Evolutionary conservation across 2,797 vertebrate genomes (phyloP).

Genomic region (Mormyrus hasselquistii): DNA sequence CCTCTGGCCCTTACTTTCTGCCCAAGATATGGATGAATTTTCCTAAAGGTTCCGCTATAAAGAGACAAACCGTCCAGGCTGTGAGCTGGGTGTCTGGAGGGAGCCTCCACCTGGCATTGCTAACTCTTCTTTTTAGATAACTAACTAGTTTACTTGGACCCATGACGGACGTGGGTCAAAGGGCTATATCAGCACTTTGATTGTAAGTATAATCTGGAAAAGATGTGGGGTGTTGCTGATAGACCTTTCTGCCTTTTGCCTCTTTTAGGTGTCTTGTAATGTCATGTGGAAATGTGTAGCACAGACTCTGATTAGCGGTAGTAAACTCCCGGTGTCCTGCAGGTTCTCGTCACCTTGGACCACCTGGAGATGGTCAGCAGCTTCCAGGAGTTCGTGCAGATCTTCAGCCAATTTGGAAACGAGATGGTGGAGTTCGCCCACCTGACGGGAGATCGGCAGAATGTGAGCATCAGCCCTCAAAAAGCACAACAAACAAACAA

Average conservation of each 20-base stretch:
- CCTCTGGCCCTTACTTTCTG: background rate
- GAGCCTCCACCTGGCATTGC: background rate
- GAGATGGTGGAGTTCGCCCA: conserved; percentile 99
- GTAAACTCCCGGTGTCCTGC: conserved; percentile 21
- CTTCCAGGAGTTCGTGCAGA: conserved; percentile 98
- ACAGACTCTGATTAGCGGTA: background rate
- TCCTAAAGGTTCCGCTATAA: background rate
- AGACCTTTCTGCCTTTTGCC: background rate
- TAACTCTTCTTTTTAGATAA: background rate
- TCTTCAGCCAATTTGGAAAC: conserved; percentile 98
- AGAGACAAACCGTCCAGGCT: background rate
- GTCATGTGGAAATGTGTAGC: background rate
- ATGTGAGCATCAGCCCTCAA: conserved; percentile 64
- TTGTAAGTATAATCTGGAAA: background rate
- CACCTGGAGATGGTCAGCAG: conserved; percentile 90
- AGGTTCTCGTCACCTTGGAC: conserved; percentile 94
- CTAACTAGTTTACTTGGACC: background rate
- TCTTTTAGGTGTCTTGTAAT: background rate
- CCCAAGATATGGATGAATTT: background rate
- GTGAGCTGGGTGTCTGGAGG: background rate
- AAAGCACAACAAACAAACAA: too few species aligned
- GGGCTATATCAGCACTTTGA: background rate
- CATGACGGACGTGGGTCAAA: background rate
- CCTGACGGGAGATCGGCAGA: conserved; percentile 95
- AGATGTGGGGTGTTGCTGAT: background rate